phyloP scores from a whole-genome alignment of 2,888 invertebrate genomes.

The Atrina japonica region DNA sequence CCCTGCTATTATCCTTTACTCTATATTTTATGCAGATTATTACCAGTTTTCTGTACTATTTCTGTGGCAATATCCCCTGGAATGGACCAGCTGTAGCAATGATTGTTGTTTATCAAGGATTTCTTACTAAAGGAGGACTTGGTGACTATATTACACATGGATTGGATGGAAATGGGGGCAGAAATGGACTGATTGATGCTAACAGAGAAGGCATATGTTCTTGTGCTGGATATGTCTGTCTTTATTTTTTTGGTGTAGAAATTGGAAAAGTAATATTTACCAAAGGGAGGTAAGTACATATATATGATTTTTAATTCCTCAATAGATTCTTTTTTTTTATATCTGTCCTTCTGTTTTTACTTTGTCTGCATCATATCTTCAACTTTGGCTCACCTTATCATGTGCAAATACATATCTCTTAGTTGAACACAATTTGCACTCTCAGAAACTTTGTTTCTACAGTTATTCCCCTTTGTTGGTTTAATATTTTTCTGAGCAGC shows the following conservation, averaged over 20 bases:
- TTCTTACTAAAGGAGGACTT: constrained; percentile 84
- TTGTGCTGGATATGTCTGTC: constrained; percentile 89
- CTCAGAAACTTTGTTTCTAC: background rate
- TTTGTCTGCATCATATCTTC: too few relatives aligned
- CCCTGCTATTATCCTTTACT: background rate
- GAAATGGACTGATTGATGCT: constrained; percentile 86
- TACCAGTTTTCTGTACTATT: constrained; percentile 85
- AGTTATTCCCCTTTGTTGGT: background rate
- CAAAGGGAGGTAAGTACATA: constrained; percentile 63
- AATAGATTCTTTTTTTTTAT: too few relatives aligned
- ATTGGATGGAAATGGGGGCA: constrained; percentile 64
- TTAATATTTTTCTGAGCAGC: too few relatives aligned
- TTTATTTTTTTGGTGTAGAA: constrained; percentile 88
- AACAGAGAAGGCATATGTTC: constrained; percentile 96
- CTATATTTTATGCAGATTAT: constrained; percentile 82
- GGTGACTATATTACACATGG: constrained; percentile 86
- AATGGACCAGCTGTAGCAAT: constrained; percentile 84
- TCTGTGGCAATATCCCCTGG: constrained; percentile 83
- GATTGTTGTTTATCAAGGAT: constrained; percentile 83
- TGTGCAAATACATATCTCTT: too few relatives aligned
- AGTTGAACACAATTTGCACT: too few relatives aligned
- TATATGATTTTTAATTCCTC: too few relatives aligned
- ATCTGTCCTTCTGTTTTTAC: too few relatives aligned
- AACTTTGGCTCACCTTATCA: too few relatives aligned
- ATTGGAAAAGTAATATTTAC: constrained; percentile 71